Base-by-base conservation (phyloP, 2,888 invertebrate genomes). In the Phortica magna region DNA sequence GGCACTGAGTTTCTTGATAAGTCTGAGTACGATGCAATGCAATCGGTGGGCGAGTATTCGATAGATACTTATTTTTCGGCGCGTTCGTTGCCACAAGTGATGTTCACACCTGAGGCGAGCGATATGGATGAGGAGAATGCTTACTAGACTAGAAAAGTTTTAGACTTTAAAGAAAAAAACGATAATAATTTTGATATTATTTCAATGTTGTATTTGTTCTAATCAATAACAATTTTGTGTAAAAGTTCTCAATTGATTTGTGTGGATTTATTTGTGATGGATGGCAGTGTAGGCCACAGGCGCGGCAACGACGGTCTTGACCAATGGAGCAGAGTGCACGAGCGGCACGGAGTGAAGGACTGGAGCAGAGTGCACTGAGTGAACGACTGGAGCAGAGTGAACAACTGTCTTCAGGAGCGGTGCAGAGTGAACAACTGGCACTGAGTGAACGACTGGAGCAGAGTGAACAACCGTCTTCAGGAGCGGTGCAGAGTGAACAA, bases 231-330 rank as follows among this genome's bases (percentile, higher is more conserved):
- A 41, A 41, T 17, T 41, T 9, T 3, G 14, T 41, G 6, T 78
- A 65, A 77, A 59, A 5, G 76, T 64, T 81, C 74, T 81, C 70
- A 76, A 74, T 79, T 41, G 73, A 79, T 81, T 83, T 70, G 88
- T 31, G 88, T 31, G 31, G 3, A 31, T 14, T 17, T 65, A 39
- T 59, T 59, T 59, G 22, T 85, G 88, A 70, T 88, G 85, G 73
- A 80, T 71, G 61, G 85, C 70, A n/a, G 87, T 76, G 76, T 86
- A 87, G 70, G 83, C 84, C 53, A 87, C 81, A 42, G 82, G 80
- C 7, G 82, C 73, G 19, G 77, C 80, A 74, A 81, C 74, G 6
- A 82, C 61, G 22, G 83, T 80, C 77, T 87, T 83, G 68, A 87
- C 81, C 73, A 85, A 48, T 17, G 86, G 86, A 43, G 82, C 86